Evolutionary conservation across 30 jellyfish, hydroid and myxozoan species (phyloP).

Genomic region (Aurelia sp.): DNA sequence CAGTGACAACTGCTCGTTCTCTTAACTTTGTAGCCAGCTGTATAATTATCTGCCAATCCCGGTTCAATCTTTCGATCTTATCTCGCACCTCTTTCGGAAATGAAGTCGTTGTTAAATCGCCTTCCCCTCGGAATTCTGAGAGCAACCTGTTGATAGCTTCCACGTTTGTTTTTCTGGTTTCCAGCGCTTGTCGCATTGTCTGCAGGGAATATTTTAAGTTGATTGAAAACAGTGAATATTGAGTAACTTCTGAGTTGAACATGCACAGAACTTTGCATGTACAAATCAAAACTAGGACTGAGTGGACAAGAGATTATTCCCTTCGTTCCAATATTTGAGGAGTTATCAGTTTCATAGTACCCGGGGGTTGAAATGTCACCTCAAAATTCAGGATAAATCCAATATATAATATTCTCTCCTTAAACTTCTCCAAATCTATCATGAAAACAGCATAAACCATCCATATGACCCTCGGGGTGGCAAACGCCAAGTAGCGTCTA

Average conservation of each 20-base stretch:
- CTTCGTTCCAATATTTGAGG: no score
- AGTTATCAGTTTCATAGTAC: no score
- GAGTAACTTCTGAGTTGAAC: not conserved
- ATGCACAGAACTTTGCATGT: no score
- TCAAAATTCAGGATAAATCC: no score
- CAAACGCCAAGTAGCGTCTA: no score
- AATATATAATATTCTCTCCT: no score
- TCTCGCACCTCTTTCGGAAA: constrained; percentile 98
- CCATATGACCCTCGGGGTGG: no score
- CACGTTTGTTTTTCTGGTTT: constrained; percentile 87
- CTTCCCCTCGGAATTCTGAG: constrained; percentile 90
- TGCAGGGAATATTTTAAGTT: not conserved
- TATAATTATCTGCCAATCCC: constrained; percentile 93
- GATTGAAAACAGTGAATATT: not conserved
- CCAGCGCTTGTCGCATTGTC: constrained; percentile 90
- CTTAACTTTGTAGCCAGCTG: constrained; percentile 79
- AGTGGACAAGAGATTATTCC: no score
- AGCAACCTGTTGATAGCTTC: constrained; percentile 85
- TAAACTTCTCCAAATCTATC: no score
- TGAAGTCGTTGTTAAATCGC: constrained; percentile 83
- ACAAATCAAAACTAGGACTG: no score
- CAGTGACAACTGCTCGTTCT: constrained; percentile 75
- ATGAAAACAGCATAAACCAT: no score
- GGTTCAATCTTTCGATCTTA: constrained; percentile 82
- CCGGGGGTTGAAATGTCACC: no score